A percentile compares a stretch with the other conserved stretches of the same genome.
Conservation (phyloP, 1,140 invertebrate species). For the Spodoptera frugiperda region DNA sequence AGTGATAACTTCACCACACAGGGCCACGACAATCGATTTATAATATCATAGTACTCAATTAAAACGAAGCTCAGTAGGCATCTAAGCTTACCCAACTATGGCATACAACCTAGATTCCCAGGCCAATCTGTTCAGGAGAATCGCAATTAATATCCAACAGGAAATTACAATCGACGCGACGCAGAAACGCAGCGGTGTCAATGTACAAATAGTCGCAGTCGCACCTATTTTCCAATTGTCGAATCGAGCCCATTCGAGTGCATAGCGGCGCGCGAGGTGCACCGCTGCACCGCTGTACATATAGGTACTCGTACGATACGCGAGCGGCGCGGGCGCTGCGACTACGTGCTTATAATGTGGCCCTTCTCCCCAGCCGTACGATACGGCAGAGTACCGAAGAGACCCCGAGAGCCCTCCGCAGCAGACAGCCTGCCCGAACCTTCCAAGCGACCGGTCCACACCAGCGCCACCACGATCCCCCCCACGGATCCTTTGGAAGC, state of each 20-base stretch:
- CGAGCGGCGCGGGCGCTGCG: neutral
- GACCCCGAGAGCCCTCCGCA: constrained; percentile 90
- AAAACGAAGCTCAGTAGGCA: too few species aligned
- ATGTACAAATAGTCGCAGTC: constrained; percentile 33
- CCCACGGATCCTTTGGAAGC: constrained; percentile 73
- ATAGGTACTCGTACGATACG: neutral
- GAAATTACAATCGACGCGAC: constrained; percentile 33
- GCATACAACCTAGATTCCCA: constrained; percentile 1
- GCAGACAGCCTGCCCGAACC: constrained; percentile 49
- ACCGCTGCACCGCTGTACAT: neutral
- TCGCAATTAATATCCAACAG: constrained; percentile 34
- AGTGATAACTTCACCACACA: too few species aligned
- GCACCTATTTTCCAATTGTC: constrained; percentile 45
- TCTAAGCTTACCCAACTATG: neutral
- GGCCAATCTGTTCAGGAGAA: neutral
- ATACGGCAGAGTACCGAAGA: constrained; percentile 98
- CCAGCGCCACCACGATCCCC: neutral
- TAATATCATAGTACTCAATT: too few species aligned
- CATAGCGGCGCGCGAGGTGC: constrained; percentile 15
- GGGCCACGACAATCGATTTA: too few species aligned
- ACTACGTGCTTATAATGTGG: neutral
- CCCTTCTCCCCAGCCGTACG: constrained; percentile 92
- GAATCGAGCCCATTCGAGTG: constrained; percentile 18
- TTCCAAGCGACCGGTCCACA: neutral
- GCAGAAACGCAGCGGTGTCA: constrained; percentile 33